A percentile compares a stretch with the other conserved stretches of the same genome.
phyloP scores from a whole-genome alignment of 2,797 vertebrate species.

The Alosa sapidissima region DNA sequence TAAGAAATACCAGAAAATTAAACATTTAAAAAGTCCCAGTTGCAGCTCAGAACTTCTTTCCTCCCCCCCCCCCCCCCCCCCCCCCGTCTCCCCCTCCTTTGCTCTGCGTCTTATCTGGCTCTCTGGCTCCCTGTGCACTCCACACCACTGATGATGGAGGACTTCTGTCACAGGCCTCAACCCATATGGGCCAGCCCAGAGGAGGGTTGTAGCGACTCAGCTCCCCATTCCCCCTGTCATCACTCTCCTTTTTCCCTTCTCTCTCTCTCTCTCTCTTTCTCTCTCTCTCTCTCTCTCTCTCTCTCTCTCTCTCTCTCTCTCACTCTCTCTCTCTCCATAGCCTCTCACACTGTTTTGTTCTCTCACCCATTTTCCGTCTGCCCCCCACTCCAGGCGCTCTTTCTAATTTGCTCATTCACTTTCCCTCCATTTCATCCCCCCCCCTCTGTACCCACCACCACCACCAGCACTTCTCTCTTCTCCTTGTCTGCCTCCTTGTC shows the following conservation, averaged over 20 bases:
- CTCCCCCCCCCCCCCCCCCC: neutral
- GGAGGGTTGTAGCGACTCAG: conserved; percentile 40
- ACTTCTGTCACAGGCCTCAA: conserved; percentile 9
- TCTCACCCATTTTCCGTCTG: neutral
- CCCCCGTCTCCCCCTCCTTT: conserved; percentile 9
- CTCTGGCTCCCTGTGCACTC: conserved; percentile 27
- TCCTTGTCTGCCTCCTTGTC: neutral
- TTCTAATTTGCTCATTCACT: neutral
- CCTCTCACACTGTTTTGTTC: neutral
- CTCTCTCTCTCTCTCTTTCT: conserved; percentile 4
- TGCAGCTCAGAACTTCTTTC: neutral
- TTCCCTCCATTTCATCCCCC: neutral
- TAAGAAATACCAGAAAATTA: conserved; percentile 22
- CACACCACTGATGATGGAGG: neutral
- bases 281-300: neutral
- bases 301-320: neutral
- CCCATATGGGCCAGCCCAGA: neutral
- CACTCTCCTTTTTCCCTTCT: conserved; percentile 25
- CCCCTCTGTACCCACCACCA: neutral
- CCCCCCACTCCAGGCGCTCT: neutral
- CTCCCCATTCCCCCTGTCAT: conserved; percentile 52
- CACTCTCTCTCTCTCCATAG: neutral
- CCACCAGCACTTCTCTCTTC: neutral
- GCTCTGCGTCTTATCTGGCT: neutral
- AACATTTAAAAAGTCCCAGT: conserved; percentile 8